Evolutionary conservation across 2,797 vertebrate genomes (phyloP), one percentile per base, ranked within the genome.

Genomic region (Mormyrus proboscirostris): DNA sequence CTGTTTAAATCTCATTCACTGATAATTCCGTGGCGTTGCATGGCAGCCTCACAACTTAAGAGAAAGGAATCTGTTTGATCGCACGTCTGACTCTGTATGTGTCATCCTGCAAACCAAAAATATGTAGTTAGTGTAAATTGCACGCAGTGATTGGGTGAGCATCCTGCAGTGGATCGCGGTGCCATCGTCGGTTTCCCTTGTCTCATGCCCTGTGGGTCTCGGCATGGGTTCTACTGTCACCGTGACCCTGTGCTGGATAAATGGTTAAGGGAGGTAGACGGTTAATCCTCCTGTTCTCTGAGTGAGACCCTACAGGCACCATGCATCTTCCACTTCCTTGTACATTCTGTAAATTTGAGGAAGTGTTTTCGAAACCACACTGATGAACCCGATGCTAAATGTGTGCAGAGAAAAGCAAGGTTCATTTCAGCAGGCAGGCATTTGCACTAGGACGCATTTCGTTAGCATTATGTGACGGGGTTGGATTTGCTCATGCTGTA

Each of bases 261-360:
- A 8, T 44, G 73, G 14, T 19, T 44, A n/a, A 44, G 73, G 14
- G 38, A 69, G 65, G 29, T 5, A 4, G 10, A 2, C 44, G 38
- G 73, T 41, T 8, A 22, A 49, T n/a, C 14, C 6, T 49, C 59
- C 4, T 82, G 16, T 41, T 19, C 29, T 82, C 44, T 50, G 62
- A n/a, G 53, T 29, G 51, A 88, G 85, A 41, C 41, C 44, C 14
- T 44, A 22, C n/a, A 65, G 14, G 9, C 38, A 49, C 5, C 25
- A 14, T 44, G 14, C 0, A 53, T 53, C 41, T 69, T 53, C n/a
- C 59, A 41, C 57, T 82, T 49, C 51, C 16, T 83, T 59, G 44
- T 16, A 65, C 57, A 73, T 38, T 89, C n/a, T 50, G 44, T 33
- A 38, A 38, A 47, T 89, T 76, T 87, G 49, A 86, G 84, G 85